Evolutionary conservation across 2,888 invertebrate genomes (phyloP).

Genomic region (Drosophila basisetae): DNA sequence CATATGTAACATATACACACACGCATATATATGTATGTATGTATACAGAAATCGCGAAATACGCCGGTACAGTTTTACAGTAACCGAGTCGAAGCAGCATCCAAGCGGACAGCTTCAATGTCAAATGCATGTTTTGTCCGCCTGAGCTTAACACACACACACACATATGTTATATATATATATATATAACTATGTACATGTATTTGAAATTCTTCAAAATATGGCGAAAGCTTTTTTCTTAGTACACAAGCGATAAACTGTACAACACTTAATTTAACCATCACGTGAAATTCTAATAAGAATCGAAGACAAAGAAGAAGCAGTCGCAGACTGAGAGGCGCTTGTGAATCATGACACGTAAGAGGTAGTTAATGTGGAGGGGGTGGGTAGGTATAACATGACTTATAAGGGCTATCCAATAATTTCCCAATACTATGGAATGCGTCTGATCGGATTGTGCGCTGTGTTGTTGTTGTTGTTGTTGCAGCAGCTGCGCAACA

Average conservation of each 20-base stretch:
- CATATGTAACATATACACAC: neutral
- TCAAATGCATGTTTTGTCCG: neutral
- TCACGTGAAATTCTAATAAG: slow-evolving; percentile 19
- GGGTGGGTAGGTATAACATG: neutral
- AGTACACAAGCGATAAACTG: slow-evolving; percentile 5
- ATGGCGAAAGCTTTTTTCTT: neutral
- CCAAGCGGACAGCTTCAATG: slow-evolving; percentile 18
- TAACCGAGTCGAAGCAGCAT: slow-evolving; percentile 15
- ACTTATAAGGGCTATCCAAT: slow-evolving; percentile 25
- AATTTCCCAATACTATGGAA: slow-evolving; percentile 18
- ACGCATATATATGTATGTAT: neutral
- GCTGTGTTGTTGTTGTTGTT: slow-evolving; percentile 10
- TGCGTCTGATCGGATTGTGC: slow-evolving; percentile 46
- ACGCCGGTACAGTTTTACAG: slow-evolving; percentile 17
- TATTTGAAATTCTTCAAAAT: neutral
- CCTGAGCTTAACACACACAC: neutral
- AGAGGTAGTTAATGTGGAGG: neutral
- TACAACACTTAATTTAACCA: neutral
- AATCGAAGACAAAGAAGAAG: slow-evolving; percentile 2
- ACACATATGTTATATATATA: neutral
- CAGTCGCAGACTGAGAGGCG: slow-evolving; percentile 14
- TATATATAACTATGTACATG: neutral
- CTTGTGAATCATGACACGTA: slow-evolving; percentile 40
- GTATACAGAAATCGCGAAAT: neutral
- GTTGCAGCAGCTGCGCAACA: slow-evolving; percentile 69